Evolutionary conservation across 2,797 vertebrate genomes (phyloP).

Genomic region (Eulemur mongoz): DNA sequence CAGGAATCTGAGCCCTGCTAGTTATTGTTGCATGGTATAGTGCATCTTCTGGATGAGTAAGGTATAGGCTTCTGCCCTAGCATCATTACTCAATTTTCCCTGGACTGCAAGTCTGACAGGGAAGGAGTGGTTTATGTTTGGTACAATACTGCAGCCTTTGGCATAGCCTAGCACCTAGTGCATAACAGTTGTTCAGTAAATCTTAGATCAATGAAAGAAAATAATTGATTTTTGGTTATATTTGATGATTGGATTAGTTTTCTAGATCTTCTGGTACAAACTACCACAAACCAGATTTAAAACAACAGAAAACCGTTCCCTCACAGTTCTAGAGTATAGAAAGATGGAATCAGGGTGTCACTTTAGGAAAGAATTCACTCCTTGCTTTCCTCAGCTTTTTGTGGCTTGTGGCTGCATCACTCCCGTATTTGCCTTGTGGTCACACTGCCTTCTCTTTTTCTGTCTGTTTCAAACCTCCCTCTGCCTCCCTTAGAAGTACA

Average conservation of each 20-base stretch:
- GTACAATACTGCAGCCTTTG: background rate
- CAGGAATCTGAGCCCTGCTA: too few relatives aligned
- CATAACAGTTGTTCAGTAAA: background rate
- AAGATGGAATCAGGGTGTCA: background rate
- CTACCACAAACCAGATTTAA: background rate
- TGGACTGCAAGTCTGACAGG: background rate
- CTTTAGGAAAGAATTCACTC: background rate
- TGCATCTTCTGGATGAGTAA: background rate
- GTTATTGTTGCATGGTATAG: background rate
- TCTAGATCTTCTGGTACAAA: background rate
- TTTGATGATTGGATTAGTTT: background rate
- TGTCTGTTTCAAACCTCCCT: background rate
- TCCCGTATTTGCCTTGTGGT: background rate
- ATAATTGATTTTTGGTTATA: background rate
- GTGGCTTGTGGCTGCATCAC: background rate
- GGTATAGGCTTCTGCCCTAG: background rate
- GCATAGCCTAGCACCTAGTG: background rate
- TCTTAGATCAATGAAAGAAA: background rate
- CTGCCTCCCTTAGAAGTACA: background rate
- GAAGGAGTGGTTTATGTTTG: background rate
- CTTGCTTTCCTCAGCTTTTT: background rate
- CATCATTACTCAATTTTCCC: background rate
- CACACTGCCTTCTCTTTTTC: background rate
- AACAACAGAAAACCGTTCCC: background rate
- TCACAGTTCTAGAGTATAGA: background rate